These are phyloP conservation scores for Dasyornis broadbenti DNA, from an alignment of 2,113 vertebrate genomes.

Conservation along the genomic window DNA sequence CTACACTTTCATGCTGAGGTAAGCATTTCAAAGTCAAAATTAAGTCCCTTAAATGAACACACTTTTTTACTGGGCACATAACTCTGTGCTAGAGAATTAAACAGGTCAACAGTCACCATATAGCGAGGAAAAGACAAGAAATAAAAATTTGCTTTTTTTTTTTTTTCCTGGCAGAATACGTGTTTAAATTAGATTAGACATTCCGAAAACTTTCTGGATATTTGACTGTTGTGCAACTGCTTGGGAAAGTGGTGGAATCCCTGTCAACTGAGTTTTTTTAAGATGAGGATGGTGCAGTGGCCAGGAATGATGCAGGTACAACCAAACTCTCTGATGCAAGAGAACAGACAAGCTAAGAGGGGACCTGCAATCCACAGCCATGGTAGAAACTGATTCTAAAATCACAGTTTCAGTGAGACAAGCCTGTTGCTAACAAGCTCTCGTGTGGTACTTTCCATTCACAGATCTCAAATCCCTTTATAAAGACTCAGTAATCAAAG, in stretches of 20 bases:
- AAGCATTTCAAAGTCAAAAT: neutral
- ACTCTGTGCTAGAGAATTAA: neutral
- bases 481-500: neutral
- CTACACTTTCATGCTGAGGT: neutral
- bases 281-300: neutral
- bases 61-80: neutral
- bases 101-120: neutral
- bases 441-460: neutral
- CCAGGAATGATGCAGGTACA: neutral
- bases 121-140: neutral
- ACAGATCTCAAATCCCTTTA: neutral
- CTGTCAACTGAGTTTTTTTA: neutral
- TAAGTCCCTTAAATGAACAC: neutral
- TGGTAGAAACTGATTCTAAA: neutral
- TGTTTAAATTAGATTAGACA: neutral
- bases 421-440: neutral
- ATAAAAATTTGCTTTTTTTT: neutral
- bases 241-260: neutral
- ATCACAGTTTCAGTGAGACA: neutral
- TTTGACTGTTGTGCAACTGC: neutral
- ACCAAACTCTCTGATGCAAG: neutral
- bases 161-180: too few relatives aligned
- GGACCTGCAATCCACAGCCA: neutral
- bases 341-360: neutral
- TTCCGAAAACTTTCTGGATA: neutral